phyloP scores from a whole-genome alignment of 2,797 vertebrate genomes.

The Rhabdophis nuchalis region DNA sequence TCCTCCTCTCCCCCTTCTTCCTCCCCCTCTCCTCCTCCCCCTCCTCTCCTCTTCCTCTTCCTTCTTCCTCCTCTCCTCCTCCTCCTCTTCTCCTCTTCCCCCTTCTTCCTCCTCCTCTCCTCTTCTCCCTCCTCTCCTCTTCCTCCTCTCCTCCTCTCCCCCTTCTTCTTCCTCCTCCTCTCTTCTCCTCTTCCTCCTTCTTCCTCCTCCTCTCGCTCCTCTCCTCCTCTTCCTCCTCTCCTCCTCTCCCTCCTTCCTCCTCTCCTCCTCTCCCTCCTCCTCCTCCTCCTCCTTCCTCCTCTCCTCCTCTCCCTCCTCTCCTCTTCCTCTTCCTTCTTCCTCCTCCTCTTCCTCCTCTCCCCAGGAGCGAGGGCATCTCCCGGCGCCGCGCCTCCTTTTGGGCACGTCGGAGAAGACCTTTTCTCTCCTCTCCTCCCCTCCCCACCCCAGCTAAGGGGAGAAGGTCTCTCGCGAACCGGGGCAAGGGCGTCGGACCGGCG shows the following conservation, averaged over 20 bases:
- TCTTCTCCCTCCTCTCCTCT: background rate
- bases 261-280: background rate
- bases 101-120: no score
- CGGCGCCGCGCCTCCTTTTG: no score
- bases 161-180: no score
- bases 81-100: background rate
- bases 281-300: background rate
- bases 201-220: no score
- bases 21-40: background rate
- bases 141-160: no score
- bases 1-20: background rate
- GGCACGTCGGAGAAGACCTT: background rate
- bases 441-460: background rate
- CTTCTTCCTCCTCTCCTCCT: no score
- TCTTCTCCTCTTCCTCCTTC: background rate
- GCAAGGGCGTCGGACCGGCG: background rate
- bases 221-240: background rate
- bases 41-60: no score
- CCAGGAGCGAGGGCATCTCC: background rate
- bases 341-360: no score
- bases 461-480: no score
- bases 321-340: background rate
- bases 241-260: no score
- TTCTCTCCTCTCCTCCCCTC: background rate
- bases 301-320: background rate